phyloP scores from a whole-genome alignment of 2,888 invertebrate species.

The Ecdyonurus torrentis region DNA sequence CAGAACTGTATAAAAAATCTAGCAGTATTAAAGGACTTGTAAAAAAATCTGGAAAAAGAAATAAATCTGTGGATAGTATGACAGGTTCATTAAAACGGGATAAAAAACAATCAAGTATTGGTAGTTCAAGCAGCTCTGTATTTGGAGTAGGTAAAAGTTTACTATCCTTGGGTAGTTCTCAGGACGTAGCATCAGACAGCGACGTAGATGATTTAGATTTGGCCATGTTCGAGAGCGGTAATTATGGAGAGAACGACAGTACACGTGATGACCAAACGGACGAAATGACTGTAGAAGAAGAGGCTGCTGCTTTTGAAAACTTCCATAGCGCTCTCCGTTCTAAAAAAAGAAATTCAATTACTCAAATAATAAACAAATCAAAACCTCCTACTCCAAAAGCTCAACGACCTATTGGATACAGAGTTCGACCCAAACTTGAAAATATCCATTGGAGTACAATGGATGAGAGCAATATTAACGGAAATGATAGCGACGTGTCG shows the following conservation, averaged over 20 bases:
- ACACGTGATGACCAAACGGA: not conserved
- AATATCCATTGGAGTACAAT: not conserved
- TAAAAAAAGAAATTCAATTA: not conserved
- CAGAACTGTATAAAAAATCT: not conserved
- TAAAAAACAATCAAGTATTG: not conserved
- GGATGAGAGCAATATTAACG: not conserved
- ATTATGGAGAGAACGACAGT: not conserved
- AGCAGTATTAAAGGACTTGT: not conserved
- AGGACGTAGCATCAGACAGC: not conserved
- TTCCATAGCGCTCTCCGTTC: not conserved
- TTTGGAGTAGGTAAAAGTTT: not conserved
- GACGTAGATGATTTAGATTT: constrained; percentile 1
- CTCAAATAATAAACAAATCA: not conserved
- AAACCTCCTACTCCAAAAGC: not conserved
- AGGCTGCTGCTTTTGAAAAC: not conserved
- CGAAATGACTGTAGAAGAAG: not conserved
- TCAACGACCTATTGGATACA: not conserved
- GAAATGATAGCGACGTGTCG: too few relatives aligned
- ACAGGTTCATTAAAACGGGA: not conserved
- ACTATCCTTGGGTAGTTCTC: not conserved
- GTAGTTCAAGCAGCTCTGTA: not conserved
- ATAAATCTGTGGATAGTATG: not conserved
- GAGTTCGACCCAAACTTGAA: not conserved
- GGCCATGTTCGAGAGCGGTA: not conserved
- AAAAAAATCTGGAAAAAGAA: not conserved